Evolutionary conservation across 64 coral and sea anemone species (phyloP).

Genomic region (Orbicella faveolata): DNA sequence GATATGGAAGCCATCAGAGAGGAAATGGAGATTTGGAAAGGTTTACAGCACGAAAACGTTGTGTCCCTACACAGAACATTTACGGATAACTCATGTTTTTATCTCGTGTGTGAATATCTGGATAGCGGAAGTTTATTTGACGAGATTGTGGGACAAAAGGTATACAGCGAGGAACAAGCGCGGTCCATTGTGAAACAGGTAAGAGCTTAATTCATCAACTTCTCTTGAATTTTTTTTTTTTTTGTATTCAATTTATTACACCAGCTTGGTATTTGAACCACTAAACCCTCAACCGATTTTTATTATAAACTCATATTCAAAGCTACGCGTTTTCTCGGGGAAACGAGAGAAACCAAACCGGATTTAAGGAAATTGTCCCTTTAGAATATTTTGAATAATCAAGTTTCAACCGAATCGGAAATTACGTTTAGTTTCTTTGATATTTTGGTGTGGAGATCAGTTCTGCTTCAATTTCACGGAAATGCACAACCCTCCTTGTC

Average conservation of each 20-base stretch:
- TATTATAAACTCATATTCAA: too few species aligned
- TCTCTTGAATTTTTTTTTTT: background rate
- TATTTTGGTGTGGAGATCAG: background rate
- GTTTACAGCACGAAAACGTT: conserved; percentile 84
- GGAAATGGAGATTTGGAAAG: conserved; percentile 80
- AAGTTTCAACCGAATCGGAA: background rate
- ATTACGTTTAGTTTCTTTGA: background rate
- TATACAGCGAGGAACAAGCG: conserved; percentile 74
- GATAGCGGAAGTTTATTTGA: conserved; percentile 85
- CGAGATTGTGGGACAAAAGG: conserved; percentile 70
- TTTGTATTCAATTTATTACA: too few species aligned
- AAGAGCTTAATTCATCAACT: background rate
- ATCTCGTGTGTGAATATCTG: conserved; percentile 80
- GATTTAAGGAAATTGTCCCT: too few species aligned
- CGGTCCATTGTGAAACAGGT: conserved; percentile 81
- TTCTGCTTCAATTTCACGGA: background rate
- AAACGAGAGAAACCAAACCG: too few species aligned
- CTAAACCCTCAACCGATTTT: too few species aligned
- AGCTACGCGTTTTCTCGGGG: too few species aligned
- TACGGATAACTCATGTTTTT: conserved; percentile 31
- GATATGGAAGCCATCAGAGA: conserved; percentile 55
- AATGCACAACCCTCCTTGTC: background rate
- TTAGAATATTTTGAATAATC: too few species aligned
- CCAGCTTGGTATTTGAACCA: too few species aligned
- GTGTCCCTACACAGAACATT: conserved; percentile 53